Percentiles rank a stretch among this genome's conserved stretches.
phyloP scores from a whole-genome alignment of 2,888 invertebrate genomes.

The Resseliella maxima region DNA sequence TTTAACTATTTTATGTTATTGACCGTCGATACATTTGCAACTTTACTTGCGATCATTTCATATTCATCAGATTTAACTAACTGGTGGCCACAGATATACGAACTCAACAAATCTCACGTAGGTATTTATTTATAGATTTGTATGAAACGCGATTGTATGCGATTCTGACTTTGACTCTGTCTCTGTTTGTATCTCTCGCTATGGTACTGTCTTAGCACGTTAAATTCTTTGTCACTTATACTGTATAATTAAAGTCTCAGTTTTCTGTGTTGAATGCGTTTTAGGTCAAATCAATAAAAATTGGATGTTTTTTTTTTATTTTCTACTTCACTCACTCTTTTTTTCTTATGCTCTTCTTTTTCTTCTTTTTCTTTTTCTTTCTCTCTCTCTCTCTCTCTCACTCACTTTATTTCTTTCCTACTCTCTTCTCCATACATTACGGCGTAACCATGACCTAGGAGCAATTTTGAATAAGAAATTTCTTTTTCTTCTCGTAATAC shows the following conservation, averaged over 20 bases:
- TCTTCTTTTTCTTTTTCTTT: too few relatives aligned
- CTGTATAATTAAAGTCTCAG: conserved; percentile 29
- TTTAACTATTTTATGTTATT: not conserved
- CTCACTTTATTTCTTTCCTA: too few relatives aligned
- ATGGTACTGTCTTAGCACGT: conserved; percentile 9
- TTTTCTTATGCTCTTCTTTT: too few relatives aligned
- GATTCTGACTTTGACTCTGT: too few relatives aligned
- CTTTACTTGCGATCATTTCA: not conserved
- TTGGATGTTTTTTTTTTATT: not conserved
- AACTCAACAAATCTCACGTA: not conserved
- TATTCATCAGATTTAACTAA: conserved; percentile 6
- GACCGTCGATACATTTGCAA: not conserved
- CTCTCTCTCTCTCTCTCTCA: too few relatives aligned
- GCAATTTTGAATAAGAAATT: conserved; percentile 36
- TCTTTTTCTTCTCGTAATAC: not conserved
- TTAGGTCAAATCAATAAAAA: conserved; percentile 51
- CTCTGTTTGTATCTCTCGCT: not conserved
- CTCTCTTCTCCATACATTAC: too few relatives aligned
- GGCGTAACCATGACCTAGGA: conserved; percentile 25
- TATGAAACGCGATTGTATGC: not conserved
- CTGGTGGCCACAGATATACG: not conserved
- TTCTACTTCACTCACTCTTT: not conserved
- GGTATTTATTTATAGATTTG: not conserved
- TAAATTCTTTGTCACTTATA: conserved; percentile 37
- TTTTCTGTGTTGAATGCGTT: conserved; percentile 23